Evolutionary conservation across 2,888 invertebrate genomes (phyloP).

Genomic region (Caenorhabditis zanzibari): DNA sequence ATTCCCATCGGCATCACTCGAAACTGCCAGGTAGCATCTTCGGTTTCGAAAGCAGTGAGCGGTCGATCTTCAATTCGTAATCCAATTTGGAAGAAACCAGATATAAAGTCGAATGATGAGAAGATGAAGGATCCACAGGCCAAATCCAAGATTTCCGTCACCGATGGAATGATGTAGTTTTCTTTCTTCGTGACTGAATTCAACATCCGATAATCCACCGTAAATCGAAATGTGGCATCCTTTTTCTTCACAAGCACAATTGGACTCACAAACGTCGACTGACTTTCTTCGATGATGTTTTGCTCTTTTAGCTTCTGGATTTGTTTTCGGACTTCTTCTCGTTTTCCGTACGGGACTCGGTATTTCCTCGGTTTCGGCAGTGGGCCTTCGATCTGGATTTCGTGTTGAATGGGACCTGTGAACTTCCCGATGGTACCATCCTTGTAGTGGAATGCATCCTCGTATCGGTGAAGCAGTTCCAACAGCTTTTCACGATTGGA

Average conservation of each 20-base stretch:
- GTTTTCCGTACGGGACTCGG: not conserved
- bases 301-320: not conserved
- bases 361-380: not conserved
- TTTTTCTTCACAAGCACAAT: not conserved
- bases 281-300: slow-evolving; percentile 5
- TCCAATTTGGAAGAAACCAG: slow-evolving; percentile 67
- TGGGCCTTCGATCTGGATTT: not conserved
- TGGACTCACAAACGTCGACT: not conserved
- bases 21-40: slow-evolving; percentile 65
- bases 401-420: slow-evolving; percentile 10
- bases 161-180: not conserved
- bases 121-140: slow-evolving; percentile 29
- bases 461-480: not conserved
- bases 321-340: slow-evolving; percentile 1
- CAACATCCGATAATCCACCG: not conserved
- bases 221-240: not conserved
- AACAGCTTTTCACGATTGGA: not conserved
- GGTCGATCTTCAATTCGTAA: slow-evolving; percentile 51
- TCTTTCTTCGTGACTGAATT: not conserved
- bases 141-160: slow-evolving; percentile 4
- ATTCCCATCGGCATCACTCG: slow-evolving; percentile 69
- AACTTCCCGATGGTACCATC: not conserved
- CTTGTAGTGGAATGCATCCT: slow-evolving; percentile 9
- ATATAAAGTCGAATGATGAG: slow-evolving; percentile 59
- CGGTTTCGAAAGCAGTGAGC: slow-evolving; percentile 69